Evolutionary conservation across 2,797 vertebrate species (phyloP).

Genomic region (Potorous gilbertii): DNA sequence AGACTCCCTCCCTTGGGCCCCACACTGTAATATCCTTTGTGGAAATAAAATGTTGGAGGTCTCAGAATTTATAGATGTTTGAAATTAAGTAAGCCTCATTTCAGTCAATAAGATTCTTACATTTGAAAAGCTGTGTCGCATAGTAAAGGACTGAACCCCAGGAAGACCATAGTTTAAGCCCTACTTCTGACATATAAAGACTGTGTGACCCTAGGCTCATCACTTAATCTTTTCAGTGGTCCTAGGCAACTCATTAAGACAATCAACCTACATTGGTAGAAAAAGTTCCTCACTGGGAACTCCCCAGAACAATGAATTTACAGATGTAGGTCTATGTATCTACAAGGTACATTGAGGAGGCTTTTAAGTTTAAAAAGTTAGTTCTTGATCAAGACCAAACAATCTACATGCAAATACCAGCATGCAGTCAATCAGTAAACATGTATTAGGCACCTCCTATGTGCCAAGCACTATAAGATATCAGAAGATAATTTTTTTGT

Average conservation of each 20-base stretch:
- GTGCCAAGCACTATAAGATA: background rate
- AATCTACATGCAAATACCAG: background rate
- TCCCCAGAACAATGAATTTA: background rate
- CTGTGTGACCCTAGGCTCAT: background rate
- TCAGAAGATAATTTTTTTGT: background rate
- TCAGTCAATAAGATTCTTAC: background rate
- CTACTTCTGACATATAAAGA: background rate
- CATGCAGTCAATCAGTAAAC: background rate
- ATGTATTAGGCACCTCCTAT: background rate
- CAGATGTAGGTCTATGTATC: background rate
- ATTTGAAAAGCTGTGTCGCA: background rate
- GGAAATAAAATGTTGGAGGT: background rate
- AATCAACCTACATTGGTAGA: background rate
- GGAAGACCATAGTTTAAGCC: background rate
- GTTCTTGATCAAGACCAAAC: background rate
- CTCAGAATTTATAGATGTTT: background rate
- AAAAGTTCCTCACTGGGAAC: background rate
- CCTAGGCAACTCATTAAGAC: background rate
- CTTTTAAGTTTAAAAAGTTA: background rate
- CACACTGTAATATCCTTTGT: slow-evolving; percentile 13
- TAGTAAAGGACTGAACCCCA: background rate
- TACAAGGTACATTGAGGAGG: background rate
- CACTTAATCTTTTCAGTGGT: background rate
- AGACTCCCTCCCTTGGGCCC: slow-evolving; percentile 50
- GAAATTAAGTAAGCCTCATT: background rate